Percentiles rank a stretch among this genome's conserved stretches.
Evolutionary conservation across 2,797 vertebrate species (phyloP).

Genomic region (Labroides dimidiatus): DNA sequence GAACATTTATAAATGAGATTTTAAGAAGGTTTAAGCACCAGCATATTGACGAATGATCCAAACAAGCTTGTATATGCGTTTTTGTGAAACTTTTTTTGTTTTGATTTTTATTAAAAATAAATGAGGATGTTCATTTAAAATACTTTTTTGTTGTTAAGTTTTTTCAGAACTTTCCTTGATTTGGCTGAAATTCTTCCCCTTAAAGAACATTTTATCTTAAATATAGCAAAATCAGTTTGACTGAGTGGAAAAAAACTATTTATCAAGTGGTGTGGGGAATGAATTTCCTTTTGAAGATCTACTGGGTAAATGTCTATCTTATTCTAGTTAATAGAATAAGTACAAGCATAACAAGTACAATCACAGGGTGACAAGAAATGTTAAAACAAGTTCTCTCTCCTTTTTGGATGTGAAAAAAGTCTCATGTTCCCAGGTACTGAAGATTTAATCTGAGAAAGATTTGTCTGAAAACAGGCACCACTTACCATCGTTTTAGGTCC

Average conservation of each 20-base stretch:
- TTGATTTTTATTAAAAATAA: conserved; percentile 20
- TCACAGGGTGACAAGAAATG: conserved; percentile 37
- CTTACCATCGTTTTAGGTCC: conserved; percentile 62
- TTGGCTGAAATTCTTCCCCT: conserved; percentile 1
- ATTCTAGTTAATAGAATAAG: conserved; percentile 59
- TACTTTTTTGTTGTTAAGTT: conserved; percentile 8
- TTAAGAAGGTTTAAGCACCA: conserved; percentile 26
- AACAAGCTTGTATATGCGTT: conserved; percentile 15
- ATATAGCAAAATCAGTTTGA: conserved; percentile 1
- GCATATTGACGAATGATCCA: conserved; percentile 5
- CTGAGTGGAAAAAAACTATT: conserved; percentile 35
- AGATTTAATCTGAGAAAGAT: conserved; percentile 49
- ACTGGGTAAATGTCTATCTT: conserved; percentile 25
- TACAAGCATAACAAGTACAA: conserved; percentile 47
- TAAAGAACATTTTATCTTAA: conserved; percentile 6
- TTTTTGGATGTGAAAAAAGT: conserved; percentile 44
- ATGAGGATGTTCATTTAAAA: conserved; percentile 32
- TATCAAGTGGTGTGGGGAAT: conserved; percentile 21
- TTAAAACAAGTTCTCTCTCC: conserved; percentile 37
- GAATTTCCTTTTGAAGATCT: conserved; percentile 17
- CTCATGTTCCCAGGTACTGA: conserved; percentile 24
- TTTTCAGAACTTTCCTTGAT: conserved; percentile 10
- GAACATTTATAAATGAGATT: conserved; percentile 34
- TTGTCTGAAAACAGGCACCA: conserved; percentile 38
- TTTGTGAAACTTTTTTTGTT: conserved; percentile 8